Base-by-base conservation (phyloP, 2,113 vertebrate species). In the Scytalopus superciliaris region DNA sequence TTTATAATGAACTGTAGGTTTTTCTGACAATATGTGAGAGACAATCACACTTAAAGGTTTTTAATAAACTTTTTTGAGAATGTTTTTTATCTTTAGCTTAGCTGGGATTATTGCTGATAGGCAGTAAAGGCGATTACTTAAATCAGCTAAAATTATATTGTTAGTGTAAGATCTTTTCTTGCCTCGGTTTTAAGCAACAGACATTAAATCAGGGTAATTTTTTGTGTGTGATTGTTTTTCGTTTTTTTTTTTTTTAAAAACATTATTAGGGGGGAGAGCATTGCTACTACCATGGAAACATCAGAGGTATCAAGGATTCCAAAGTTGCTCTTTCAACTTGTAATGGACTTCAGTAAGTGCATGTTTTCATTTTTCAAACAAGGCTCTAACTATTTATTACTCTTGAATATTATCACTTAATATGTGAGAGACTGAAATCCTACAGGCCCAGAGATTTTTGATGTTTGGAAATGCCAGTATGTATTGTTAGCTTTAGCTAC, bases 301-400 rank as follows among this genome's bases (percentile, higher is more conserved):
- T 99, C 98, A 98, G 99, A 98, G 98, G 98, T 33, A 96, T 98
- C 77, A 95, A 98, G 73, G 93, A 98, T 76, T 99, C 99, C 90
- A 98, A 83, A 74, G 99, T 97, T 83, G 99, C 99, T 84, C 96
- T 99, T 96, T 99, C 99, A 28, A 99, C 99, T 64, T 99, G 99
- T 97, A 99, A 99, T 57, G 99, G 99, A 90, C 98, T 99, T 96
- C 99, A 99, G 99, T 99, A 98, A 97, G 99, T 99, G 77, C 37
- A 27, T 1, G 0, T 90, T 73, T 40, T 80, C 9, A 3, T 78
- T 82, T 89, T 84, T 77, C 40, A 75, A 82, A 50, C 13, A 39
- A 89, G 16, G 12, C 35, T 73, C 5, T 49, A 84, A 60, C 12
- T 75, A 33, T 24, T 87, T 63, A 14, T n/a, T 72, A 37, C 15